Base-by-base conservation (phyloP, 1,140 invertebrate genomes). In the Drosophila lini region DNA sequence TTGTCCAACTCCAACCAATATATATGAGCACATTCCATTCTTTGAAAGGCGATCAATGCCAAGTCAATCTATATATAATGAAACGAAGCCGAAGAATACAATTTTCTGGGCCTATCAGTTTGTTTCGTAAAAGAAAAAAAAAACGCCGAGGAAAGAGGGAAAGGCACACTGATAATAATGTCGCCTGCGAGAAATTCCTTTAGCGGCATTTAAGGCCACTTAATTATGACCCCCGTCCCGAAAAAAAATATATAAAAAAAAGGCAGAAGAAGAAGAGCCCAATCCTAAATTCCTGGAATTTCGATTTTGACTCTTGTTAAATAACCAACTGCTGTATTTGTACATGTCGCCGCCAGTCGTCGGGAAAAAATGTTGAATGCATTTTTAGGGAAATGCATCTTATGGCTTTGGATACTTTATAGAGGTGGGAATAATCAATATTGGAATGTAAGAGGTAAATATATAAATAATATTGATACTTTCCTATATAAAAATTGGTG, bases 121-220 rank as follows among this genome's bases (percentile, higher is more conserved):
- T n/a, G 32, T n/a, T 53, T 15, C 58, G n/a, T 56, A 41, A 58
- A 38, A 44, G 22, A 38, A 7, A 13, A 11, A 32, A 19, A 16
- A 50, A 48, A 13, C 2, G 0, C 7, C 16, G 40, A 11, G 28
- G 38, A 16, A 32, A 32, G 38, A 40, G 50, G 61, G 44, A 73
- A 75, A 80, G 65, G 70, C 50, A 53, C 61, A 89, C 80, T 89
- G 84, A 89, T 89, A 89, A 89, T 89, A 89, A 89, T 89, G 84
- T 89, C 84, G 84, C 84, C 84, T 89, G 78, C 74, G 81, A 77
- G 84, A 89, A 88, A 89, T 89, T 89, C 84, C 84, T 89, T 89
- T 81, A 83, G 84, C 85, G 84, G 84, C 84, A 89, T 89, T 89
- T 89, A 78, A 69, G 84, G 85, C 84, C 84, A 89, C 84, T 89